phyloP scores from a whole-genome alignment of 2,113 vertebrate species.

The Leucosticte australis region DNA sequence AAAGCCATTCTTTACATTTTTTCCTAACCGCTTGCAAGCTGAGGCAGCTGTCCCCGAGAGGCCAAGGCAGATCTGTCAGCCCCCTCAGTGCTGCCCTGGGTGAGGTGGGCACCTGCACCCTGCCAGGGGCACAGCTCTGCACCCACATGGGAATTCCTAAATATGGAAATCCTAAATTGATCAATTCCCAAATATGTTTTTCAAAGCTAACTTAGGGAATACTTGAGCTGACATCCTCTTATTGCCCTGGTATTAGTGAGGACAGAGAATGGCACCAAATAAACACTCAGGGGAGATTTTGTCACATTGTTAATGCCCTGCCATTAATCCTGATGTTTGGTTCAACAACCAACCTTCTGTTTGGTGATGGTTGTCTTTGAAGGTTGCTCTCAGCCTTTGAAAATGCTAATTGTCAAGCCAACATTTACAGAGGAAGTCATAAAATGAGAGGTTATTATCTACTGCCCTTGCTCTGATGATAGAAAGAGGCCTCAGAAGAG shows the following conservation, averaged over 20 bases:
- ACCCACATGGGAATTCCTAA: background rate
- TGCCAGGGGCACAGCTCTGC: background rate
- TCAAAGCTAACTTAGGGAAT: background rate
- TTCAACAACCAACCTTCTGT: conserved; percentile 11
- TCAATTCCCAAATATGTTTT: background rate
- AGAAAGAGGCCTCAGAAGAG: conserved; percentile 7
- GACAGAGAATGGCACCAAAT: conserved; percentile 2
- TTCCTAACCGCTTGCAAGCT: background rate
- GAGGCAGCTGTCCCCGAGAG: background rate
- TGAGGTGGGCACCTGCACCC: background rate
- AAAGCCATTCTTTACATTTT: background rate
- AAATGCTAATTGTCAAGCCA: conserved; percentile 58
- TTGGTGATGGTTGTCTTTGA: conserved; percentile 52
- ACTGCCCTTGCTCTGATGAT: conserved; percentile 14
- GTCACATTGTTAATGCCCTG: conserved; percentile 16
- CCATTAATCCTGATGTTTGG: conserved; percentile 2
- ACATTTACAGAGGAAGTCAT: conserved; percentile 64
- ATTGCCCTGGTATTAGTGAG: background rate
- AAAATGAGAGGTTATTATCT: conserved; percentile 64
- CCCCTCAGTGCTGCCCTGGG: background rate
- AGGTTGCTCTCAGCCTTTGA: conserved; percentile 47
- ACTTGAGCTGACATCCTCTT: background rate
- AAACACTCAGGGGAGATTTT: background rate
- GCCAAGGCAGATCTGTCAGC: background rate
- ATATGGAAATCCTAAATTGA: background rate